Evolutionary conservation across 2,113 vertebrate species (phyloP), one percentile per base, ranked within the genome.

Genomic region (Cnemophilus loriae): DNA sequence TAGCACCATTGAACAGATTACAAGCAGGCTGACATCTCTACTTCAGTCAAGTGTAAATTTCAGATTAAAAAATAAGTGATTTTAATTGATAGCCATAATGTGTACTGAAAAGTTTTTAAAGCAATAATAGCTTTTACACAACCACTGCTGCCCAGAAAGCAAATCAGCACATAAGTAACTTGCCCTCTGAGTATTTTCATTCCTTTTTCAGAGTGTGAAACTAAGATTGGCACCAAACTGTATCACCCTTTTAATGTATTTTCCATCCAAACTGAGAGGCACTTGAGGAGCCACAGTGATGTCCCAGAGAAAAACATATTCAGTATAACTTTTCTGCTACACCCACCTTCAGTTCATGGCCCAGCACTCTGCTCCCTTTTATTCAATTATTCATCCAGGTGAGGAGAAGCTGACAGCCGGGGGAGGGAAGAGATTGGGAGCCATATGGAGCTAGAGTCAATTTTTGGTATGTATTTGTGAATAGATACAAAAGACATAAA

Each of bases 401-500:
- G 49, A 91, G 71, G 67, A 84, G 79, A 92, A 89, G 77, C 74
- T 95, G 81, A 87, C 84, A 94, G 81, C 33, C 0, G 12, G 77
- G 56, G 69, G 49, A 94, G 64, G 73, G n/a, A 91, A 91, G 78
- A 93, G n/a, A 86, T n/a, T 23, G 44, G 80, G 47, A 95, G 71
- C 87, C 95, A 88, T 95, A 90, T 56, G 85, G 78, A 91, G 56
- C 75, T 88, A 52, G 28, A 90, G 71, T 77, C 59, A 85, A 70
- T 85, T 90, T 93, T 87, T 2, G 1, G 60, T 75, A 89, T 11
- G 39, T 74, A 80, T 90, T 95, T 95, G 56, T 90, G 91, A 92
- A 96, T 44, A 96, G 89, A 90, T 64, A 88, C 75, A 94, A 94
- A 93, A 83, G 41, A 77, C 68, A 92, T 44, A 92, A 92, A 93